Evolutionary conservation across 2,797 vertebrate genomes (phyloP).

Genomic region (Tangara arthus): DNA sequence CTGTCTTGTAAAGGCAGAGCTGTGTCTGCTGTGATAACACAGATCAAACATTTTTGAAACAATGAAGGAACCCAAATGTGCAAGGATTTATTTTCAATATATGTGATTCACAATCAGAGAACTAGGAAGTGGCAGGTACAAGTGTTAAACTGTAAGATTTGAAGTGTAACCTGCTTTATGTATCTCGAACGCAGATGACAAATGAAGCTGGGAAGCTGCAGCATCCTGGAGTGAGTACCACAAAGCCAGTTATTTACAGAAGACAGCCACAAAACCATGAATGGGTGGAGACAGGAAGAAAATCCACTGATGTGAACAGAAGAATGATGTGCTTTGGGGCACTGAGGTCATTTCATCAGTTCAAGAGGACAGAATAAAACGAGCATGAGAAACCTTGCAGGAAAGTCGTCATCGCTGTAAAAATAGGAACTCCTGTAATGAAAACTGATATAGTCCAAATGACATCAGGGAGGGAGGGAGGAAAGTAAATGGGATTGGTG

Average conservation of each 20-base stretch:
- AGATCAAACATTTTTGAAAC: slow-evolving; percentile 43
- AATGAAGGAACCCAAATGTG: not conserved
- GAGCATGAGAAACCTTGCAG: not conserved
- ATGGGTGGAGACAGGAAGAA: slow-evolving; percentile 27
- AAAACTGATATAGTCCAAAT: not conserved
- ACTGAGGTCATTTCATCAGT: not conserved
- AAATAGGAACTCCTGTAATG: not conserved
- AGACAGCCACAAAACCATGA: not conserved
- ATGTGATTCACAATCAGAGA: not conserved
- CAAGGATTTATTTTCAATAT: slow-evolving; percentile 22
- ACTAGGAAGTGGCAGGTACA: not conserved
- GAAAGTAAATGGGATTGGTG: not conserved
- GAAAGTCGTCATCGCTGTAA: not conserved
- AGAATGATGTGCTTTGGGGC: not conserved
- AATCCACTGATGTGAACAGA: not conserved
- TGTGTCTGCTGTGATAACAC: slow-evolving; percentile 34
- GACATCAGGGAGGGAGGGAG: not conserved
- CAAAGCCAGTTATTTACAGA: not conserved
- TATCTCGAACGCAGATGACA: not conserved
- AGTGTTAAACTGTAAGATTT: not conserved
- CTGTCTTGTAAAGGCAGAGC: not conserved
- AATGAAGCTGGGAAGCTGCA: not conserved
- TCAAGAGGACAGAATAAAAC: not conserved
- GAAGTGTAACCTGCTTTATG: not conserved
- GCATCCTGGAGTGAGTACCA: not conserved